Evolutionary conservation across 1,140 invertebrate genomes (phyloP).

Genomic region (Aphelinus atriplicis): DNA sequence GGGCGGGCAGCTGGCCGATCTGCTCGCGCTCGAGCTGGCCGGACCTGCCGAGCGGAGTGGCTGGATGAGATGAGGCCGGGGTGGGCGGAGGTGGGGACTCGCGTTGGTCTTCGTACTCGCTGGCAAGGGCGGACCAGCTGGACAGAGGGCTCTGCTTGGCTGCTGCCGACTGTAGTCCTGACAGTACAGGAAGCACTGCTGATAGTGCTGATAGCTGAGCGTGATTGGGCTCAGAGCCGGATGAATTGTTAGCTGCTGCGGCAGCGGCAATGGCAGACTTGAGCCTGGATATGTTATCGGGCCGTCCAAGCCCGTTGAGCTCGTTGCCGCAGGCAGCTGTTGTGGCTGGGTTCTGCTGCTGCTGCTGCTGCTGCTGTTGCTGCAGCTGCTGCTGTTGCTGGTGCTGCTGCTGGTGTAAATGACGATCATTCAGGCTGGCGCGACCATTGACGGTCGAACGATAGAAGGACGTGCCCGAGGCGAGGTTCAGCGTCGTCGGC

Average conservation of each 20-base stretch:
- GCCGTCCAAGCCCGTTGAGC: conserved; percentile 39
- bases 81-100: conserved; percentile 60
- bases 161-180: conserved; percentile 47
- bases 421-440: conserved; percentile 60
- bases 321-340: conserved; percentile 51
- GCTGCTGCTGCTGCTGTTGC: background rate
- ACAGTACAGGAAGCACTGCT: conserved; percentile 51
- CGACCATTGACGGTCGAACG: conserved; percentile 56
- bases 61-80: conserved; percentile 50
- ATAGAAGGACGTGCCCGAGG: conserved; percentile 60
- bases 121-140: conserved; percentile 42
- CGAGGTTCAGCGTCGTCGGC: conserved; percentile 61
- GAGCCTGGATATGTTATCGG: conserved; percentile 47
- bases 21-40: conserved; percentile 39
- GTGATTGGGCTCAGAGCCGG: conserved; percentile 41
- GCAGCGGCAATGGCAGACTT: conserved; percentile 44
- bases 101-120: conserved; percentile 57
- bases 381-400: conserved; percentile 22
- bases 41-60: conserved; percentile 34
- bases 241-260: background rate
- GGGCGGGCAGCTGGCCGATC: conserved; percentile 53
- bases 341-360: conserved; percentile 30
- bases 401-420: conserved; percentile 55
- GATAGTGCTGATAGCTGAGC: conserved; percentile 54
- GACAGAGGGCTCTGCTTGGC: conserved; percentile 9